phyloP scores from a whole-genome alignment of 30 jellyfish, hydroid and myxozoan species.

The Turritopsis dohrnii region DNA sequence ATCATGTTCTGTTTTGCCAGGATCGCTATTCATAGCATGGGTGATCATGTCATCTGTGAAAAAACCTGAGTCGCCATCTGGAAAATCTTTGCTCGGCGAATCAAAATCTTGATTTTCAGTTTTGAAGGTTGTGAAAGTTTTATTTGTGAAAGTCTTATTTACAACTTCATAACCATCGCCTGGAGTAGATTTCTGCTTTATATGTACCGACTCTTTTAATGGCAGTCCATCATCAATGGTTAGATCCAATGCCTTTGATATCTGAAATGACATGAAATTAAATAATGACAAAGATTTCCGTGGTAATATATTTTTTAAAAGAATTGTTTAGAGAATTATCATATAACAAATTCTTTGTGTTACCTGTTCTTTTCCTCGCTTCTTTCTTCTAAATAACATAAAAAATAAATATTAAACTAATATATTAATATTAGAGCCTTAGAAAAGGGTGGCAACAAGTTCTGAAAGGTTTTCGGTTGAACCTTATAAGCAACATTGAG shows the following conservation, averaged over 20 bases:
- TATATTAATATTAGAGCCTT: neutral
- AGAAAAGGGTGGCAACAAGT: no score
- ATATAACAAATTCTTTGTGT: no score
- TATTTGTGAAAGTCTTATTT: neutral
- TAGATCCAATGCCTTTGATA: neutral
- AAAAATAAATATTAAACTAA: no score
- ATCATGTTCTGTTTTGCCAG: neutral
- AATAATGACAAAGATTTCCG: no score
- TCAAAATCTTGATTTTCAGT: neutral
- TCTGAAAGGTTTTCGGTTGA: no score
- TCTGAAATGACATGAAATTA: neutral
- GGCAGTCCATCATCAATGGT: neutral
- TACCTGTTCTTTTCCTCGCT: neutral
- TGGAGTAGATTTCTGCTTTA: neutral
- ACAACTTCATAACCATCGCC: neutral
- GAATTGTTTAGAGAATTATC: no score
- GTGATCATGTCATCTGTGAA: neutral
- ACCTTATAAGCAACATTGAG: no score
- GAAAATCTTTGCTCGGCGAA: neutral
- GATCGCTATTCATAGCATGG: neutral
- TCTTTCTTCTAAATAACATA: neutral
- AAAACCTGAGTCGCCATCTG: neutral
- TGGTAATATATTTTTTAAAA: no score
- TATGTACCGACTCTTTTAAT: neutral
- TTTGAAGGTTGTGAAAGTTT: neutral